Evolutionary conservation across 2,113 vertebrate genomes (phyloP).

Genomic region (Ammodytes dubius): DNA sequence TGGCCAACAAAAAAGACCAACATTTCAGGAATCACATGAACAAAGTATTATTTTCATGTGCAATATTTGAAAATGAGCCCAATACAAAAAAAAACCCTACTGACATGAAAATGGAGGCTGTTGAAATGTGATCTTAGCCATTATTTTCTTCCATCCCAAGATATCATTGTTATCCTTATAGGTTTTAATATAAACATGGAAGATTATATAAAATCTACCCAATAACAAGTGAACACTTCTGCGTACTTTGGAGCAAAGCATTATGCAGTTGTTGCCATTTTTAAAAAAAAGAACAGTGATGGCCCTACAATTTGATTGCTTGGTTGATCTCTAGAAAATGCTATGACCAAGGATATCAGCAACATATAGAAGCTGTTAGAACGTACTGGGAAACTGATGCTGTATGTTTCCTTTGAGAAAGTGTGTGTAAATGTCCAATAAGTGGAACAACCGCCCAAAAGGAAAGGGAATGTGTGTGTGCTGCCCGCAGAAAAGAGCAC

Average conservation of each 20-base stretch:
- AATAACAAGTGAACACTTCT: not conserved
- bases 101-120: not conserved
- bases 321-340: slow-evolving; percentile 20
- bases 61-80: not conserved
- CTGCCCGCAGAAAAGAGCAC: slow-evolving; percentile 42
- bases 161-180: not conserved
- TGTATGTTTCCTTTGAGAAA: slow-evolving; percentile 4
- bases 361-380: not conserved
- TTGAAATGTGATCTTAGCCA: not conserved
- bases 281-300: not conserved
- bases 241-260: not conserved
- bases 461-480: slow-evolving; percentile 13
- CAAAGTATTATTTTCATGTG: not conserved
- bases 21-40: slow-evolving; percentile 21
- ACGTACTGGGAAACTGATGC: slow-evolving; percentile 18
- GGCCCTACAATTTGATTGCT: not conserved
- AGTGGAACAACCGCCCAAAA: slow-evolving; percentile 47
- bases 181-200: not conserved
- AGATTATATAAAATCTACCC: not conserved
- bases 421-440: slow-evolving; percentile 29
- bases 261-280: not conserved
- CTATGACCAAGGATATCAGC: slow-evolving; percentile 10
- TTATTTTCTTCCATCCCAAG: not conserved
- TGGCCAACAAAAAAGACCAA: not conserved
- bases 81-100: not conserved